Base-by-base conservation (phyloP, 92 coral and sea anemone genomes). In the Bergia puertoricense region DNA sequence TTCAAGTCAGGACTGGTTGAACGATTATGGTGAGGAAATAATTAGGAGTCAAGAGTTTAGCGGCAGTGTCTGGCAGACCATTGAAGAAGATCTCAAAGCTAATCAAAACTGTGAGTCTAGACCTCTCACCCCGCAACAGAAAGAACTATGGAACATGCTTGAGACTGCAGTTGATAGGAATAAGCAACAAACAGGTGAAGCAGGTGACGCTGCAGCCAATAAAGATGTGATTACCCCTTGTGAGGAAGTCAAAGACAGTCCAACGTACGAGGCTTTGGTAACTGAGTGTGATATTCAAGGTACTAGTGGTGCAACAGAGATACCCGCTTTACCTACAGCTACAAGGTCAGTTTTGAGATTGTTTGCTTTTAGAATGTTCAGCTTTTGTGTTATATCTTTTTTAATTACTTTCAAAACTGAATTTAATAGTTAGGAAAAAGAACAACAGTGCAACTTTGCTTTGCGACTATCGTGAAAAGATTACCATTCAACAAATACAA, bases 31-130 rank as follows among this genome's bases (percentile, higher is more conserved):
- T 20, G 79, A 84, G 77, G 30, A 62, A 5, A 84, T 84, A 3
- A 71, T 44, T 37, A 71, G 87, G 87, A 84, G 87, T 84, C 87
- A 69, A 71, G 87, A 71, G 62, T 84, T 5, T 16, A 68, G 44
- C 65, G 40, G 77, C 51, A 84, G 87, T 36, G 87, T 84, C 62
- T 71, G 77, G 87, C 87, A 84, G 79, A 84, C 66, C 22, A 73
- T 84, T 45, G 87, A 84, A 16, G 87, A 84, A 2, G 87, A 84
- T 38, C 87, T 84, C 68, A 37, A 22, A 51, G 79, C 41, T 72
- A 84, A 51, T 44, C 78, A 84, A 76, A 48, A 42, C 30, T 30
- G 69, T 4, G 41, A 71, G 8, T 71, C 77, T 1, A 74, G 43
- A 71, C 42, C 66, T 22, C 18, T 10, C 41, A 51, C 42, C 30